A percentile compares a stretch with the other conserved stretches of the same genome.
These are phyloP conservation scores for Keiferia lycopersicella DNA, from an alignment of 2,888 invertebrate genomes.

Conservation along the genomic window DNA sequence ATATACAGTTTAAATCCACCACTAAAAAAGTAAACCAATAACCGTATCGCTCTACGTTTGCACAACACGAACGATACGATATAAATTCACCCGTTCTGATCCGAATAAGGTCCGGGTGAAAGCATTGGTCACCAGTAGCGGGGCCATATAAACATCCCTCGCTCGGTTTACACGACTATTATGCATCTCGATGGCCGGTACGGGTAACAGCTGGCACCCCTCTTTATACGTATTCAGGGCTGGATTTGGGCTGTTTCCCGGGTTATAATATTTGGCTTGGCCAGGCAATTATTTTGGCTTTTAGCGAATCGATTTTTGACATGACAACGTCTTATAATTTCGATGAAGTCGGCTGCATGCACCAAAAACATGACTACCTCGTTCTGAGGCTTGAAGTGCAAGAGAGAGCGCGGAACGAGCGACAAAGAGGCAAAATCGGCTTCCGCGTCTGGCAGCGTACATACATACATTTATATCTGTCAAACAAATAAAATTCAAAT, in stretches of 20 bases:
- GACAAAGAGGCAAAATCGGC: no score
- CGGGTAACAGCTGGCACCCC: slow-evolving; percentile 49
- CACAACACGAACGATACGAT: not conserved
- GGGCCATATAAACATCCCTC: slow-evolving; percentile 31
- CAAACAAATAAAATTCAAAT: no score
- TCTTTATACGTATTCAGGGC: slow-evolving; percentile 47
- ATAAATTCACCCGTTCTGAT: not conserved
- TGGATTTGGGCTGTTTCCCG: not conserved
- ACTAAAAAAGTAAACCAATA: no score
- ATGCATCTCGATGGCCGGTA: slow-evolving; percentile 30
- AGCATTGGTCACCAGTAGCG: slow-evolving; percentile 8
- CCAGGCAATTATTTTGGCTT: not conserved
- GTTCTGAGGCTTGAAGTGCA: no score
- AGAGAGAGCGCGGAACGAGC: no score
- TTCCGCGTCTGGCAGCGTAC: no score
- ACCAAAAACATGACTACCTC: no score
- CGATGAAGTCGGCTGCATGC: no score
- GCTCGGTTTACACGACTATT: slow-evolving; percentile 38
- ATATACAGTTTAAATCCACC: no score
- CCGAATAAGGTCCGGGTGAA: slow-evolving; percentile 2
- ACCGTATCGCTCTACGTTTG: no score
- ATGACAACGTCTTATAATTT: no score
- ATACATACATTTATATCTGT: no score
- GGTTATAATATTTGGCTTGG: not conserved
- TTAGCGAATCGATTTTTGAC: not conserved